Conservation (phyloP, 2,113 vertebrate genomes). For the Dasypus novemcinctus region DNA sequence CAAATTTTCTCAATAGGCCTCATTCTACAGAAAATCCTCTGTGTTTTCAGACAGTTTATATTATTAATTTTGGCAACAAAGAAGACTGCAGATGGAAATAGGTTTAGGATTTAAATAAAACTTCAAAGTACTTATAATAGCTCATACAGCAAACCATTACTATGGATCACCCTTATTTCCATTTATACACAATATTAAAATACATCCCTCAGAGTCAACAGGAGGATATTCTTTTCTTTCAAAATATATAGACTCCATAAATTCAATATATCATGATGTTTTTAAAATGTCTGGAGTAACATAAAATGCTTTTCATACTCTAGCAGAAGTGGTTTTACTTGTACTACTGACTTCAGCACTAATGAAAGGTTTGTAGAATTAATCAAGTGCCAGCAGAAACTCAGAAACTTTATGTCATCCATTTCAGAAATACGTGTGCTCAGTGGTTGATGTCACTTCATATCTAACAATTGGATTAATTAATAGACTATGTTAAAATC, state of each 20-base stretch:
- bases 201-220: not conserved
- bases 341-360: not conserved
- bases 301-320: constrained; percentile 16
- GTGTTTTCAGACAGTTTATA: not conserved
- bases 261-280: not conserved
- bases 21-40: not conserved
- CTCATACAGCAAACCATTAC: not conserved
- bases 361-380: constrained; percentile 31
- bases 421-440: not conserved
- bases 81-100: not conserved
- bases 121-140: constrained; percentile 7
- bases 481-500: constrained; percentile 14
- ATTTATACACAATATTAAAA: not conserved
- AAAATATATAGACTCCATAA: constrained; percentile 38
- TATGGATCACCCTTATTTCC: not conserved
- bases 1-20: not conserved
- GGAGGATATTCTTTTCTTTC: not conserved
- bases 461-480: not conserved
- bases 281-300: constrained; percentile 13
- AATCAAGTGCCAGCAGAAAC: not conserved
- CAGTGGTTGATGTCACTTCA: not conserved
- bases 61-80: not conserved
- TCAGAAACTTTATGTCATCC: not conserved
- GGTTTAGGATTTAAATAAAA: constrained; percentile 8
- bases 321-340: not conserved